Evolutionary conservation across 2,888 invertebrate genomes (phyloP), one percentile per base, ranked within the genome.

Genomic region (Lottia gigantea): DNA sequence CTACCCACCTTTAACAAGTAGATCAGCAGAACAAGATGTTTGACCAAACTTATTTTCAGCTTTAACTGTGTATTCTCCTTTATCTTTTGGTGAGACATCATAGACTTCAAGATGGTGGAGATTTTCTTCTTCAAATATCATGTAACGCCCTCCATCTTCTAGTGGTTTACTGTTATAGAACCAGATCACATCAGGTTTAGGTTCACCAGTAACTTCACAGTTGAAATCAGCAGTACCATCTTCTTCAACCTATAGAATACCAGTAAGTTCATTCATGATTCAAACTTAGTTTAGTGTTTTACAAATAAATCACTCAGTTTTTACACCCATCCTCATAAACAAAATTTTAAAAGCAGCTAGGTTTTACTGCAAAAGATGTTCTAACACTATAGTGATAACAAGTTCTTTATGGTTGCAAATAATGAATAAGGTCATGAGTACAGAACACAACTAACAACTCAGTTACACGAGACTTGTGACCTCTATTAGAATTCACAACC

Each of bases 51-150:
- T 84, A 85, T 94, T 95, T 0, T 90, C 90, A 0, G 94, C 94
- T 85, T 93, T 93, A 4, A 93, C 93, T 1, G 93, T 92, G 84
- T 95, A 95, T 67, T 93, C 92, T 16, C 94, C 95, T 80, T 92
- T 92, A 85, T 95, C 94, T 78, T 92, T 91, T 0, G 92, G 91
- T 80, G 85, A 23, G 81, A 83, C 71, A 62, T 86, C 82, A 45
- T 81, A 80, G 23, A 87, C 78, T 68, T 83, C 82, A 19, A 86
- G 78, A 67, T 84, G 80, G 66, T 83, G 80, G 7, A 80, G 70
- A 46, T 77, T 76, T 25, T 83, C 73, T 86, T 82, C 73, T 62
- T 82, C 82, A 67, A 77, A 81, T 68, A 83, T 78, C 74, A 77
- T 75, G 71, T 80, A 82, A 12, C 80, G 78, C 8, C 95, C 92